Evolutionary conservation across 2,888 invertebrate species (phyloP), one percentile per base, ranked within the genome.

Genomic region (Seladonia tumulorum): DNA sequence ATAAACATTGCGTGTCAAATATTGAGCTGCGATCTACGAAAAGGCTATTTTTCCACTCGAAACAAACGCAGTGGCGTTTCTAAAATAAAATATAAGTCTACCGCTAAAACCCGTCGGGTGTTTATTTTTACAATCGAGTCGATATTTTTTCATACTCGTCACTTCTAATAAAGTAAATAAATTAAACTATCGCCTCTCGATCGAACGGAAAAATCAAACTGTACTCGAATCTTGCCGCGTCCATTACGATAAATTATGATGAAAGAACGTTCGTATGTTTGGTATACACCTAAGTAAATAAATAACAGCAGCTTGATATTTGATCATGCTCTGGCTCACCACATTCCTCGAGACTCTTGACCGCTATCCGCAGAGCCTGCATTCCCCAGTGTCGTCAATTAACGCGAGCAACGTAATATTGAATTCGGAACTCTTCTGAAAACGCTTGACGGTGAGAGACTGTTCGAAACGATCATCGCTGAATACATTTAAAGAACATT

Each of bases 381-480:
- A 81, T 57, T 57, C 39, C 75, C 82, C 74, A 83, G 71, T 86
- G 79, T 90, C 82, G 88, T 90, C 88, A 89, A 90, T 90, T 87
- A 83, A 79, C 68, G 86, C 82, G 82, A 77, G 77, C 45, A 68
- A 78, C 49, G 82, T 90, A 90, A 90, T 86, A 87, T 88, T 86
- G 83, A 91, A 90, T 89, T 91, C 90, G 91, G 90, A 89, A 90
- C 74, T 91, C 90, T 90, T 91, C 91, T 85, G 82, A 39, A 79
- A 80, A 77, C 78, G 76, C 76, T 79, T 75, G 57, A 81, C 73
- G 80, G 83, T 76, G 78, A 90, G 76, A 90, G 85, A 90, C n/a
- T 85, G 88, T 87, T 88, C 85, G 85, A 89, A 63, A 82, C 83
- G 90, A 86, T 90, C 86, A 84, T 85, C 79, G 81, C 85, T 80